Evolutionary conservation across 2,113 vertebrate species (phyloP), one percentile per base, ranked within the genome.

Genomic region (Ochotona princeps): DNA sequence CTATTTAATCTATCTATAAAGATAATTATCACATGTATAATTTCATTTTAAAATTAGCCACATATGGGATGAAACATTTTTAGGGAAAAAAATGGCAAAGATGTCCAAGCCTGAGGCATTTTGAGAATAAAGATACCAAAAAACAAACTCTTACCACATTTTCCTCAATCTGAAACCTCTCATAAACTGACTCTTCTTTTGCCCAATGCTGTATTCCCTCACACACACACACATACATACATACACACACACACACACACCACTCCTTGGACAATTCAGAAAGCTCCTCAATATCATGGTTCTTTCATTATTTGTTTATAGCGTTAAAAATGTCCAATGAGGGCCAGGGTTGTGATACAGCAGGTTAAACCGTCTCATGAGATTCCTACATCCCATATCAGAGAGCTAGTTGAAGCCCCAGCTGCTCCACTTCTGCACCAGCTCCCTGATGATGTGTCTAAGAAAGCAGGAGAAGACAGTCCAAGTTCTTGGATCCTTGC

Each of bases 1-100:
- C 25, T 76, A 2, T 32, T 76, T 18, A 49, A 9, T 49, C 61
- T 60, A 35, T 28, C 38, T 44, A 44, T 44, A 57, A 54, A 70
- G 25, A 75, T n/a, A 70, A 51, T 66, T 93, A 82, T 47, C 67
- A 75, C 38, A n/a, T 54, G 87, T n/a, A 47, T 60, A 81, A 79
- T 89, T 91, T 49, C 32, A 51, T 86, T 70, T 89, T 81, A 83
- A 95, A 92, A 72, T 73, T 83, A 84, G 3, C 69, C 70, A 21
- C 51, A 60, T 44, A 60, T 20, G 63, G 11, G 54, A 90, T 44
- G 32, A 79, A 90, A 86, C 23, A 32, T 63, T 75, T 44, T 88
- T 87, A 51, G 66, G 66, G 38, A 74, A 93, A 70, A 28, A 69
- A 87, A 74, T 2, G 11, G 44, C 25, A 57, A 87, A 73, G 20